Evolutionary conservation across 2,888 invertebrate species (phyloP).

Genomic region (Petrophora chlorosata): DNA sequence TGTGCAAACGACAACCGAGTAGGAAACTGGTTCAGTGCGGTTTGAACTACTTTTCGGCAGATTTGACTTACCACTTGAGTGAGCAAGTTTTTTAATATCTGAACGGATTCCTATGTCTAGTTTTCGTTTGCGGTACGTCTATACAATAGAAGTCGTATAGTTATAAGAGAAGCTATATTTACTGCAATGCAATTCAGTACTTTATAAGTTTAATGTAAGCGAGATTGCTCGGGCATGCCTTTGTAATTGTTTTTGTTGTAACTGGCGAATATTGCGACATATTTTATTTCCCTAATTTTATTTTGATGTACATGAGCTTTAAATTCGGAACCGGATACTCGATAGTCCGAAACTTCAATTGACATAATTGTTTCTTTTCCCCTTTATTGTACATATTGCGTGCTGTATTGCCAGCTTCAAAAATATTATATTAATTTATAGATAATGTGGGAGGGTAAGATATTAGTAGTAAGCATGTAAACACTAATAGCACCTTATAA

Average conservation of each 20-base stretch:
- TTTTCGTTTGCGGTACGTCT: background rate
- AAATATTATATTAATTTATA: conserved; percentile 44
- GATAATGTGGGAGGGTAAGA: conserved; percentile 29
- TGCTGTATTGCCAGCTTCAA: conserved; percentile 52
- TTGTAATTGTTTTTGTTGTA: conserved; percentile 21
- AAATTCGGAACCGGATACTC: conserved; percentile 27
- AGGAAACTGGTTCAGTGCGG: background rate
- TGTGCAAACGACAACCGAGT: background rate
- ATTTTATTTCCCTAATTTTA: conserved; percentile 33
- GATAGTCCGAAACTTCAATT: conserved; percentile 30
- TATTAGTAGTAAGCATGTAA: conserved; percentile 20
- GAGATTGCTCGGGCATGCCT: conserved; percentile 34
- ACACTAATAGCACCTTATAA: conserved; percentile 3
- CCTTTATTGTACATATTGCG: conserved; percentile 41
- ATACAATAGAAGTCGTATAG: conserved; percentile 12
- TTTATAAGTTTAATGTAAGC: conserved; percentile 30
- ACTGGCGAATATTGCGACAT: conserved; percentile 22
- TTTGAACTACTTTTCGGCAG: background rate
- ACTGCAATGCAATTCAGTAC: conserved; percentile 31
- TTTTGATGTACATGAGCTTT: conserved; percentile 36
- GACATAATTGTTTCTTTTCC: conserved; percentile 33
- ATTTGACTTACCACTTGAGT: background rate
- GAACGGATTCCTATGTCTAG: too few relatives aligned
- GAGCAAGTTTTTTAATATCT: background rate
- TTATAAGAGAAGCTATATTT: conserved; percentile 22